Evolutionary conservation across 2,888 invertebrate genomes (phyloP), one percentile per base, ranked within the genome.

Genomic region (Microplitis deprimator): DNA sequence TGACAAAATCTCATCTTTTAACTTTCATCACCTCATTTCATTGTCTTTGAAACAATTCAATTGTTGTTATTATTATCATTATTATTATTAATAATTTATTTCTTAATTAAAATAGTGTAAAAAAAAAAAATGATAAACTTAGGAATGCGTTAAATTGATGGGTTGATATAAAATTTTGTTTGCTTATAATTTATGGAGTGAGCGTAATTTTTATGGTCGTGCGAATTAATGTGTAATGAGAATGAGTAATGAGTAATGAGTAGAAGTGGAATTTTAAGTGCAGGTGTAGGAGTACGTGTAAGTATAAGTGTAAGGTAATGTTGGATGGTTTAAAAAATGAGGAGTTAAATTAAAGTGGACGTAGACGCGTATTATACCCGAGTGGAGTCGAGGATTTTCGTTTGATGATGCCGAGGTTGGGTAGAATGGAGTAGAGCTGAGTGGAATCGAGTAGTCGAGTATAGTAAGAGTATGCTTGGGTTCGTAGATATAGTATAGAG

Each of bases 291-390:
- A 50, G 50, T 50, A 13, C 6, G 50, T 50, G 50, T 5, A 13
- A 13, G 50, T 29, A 29, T 29, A 50, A 50, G 64, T 29, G 65
- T 29, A 65, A 29, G 13, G 20, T 13, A 20, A 65, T 65, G n/a
- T 29, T 8, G 59, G n/a, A 17, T 62, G 73, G 39, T 7, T 73
- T 67, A 10, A 29, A 73, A 67, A 67, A 67, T 73, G 65, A 73
- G 17, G n/a, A 65, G 73, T 67, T n/a, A 73, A 73, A 73, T 73
- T 73, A 59, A 73, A 60, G 40, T 67, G 67, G 67, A 73, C 73
- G 67, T 50, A 50, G 50, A 50, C 50, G 50, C 50, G 67, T 40
- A n/a, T 72, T 17, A n/a, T 72, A 38, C 17, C 20, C 38, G 3
- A 8, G 39, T 38, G 5, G 72, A 8, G 39, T 38, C 7, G 72